These are phyloP conservation scores for Lasioglossum lativentre DNA, from an alignment of 2,888 invertebrate species.

Conservation along the genomic window DNA sequence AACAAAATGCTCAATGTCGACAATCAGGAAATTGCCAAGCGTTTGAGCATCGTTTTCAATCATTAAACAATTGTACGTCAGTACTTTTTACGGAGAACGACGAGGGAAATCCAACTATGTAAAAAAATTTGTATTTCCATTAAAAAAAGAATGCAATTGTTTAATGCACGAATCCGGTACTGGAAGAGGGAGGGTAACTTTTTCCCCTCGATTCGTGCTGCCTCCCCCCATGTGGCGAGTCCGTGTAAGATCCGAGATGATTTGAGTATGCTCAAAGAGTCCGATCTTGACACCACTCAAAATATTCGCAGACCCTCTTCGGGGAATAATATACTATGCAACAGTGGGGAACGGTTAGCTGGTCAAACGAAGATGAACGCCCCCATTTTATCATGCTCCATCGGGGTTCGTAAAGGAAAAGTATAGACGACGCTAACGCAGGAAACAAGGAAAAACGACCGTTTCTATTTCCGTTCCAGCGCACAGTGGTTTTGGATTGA, in stretches of 20 bases:
- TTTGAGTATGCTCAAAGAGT: background rate
- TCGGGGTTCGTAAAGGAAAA: slow-evolving; percentile 19
- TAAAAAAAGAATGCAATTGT: too few relatives aligned
- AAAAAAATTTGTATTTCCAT: too few relatives aligned
- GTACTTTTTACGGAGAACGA: too few relatives aligned
- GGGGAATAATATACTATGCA: slow-evolving; percentile 41
- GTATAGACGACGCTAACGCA: background rate
- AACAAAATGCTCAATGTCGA: too few relatives aligned
- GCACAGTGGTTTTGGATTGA: background rate
- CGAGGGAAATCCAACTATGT: too few relatives aligned
- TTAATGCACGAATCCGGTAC: too few relatives aligned
- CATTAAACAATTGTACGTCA: too few relatives aligned
- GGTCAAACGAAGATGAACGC: background rate
- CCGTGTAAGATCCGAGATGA: background rate
- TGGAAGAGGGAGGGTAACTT: too few relatives aligned
- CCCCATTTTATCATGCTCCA: slow-evolving; percentile 41
- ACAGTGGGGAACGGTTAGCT: background rate
- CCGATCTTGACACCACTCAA: background rate
- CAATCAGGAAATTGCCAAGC: too few relatives aligned
- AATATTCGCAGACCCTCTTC: slow-evolving; percentile 26
- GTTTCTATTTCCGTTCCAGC: background rate
- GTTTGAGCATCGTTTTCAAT: too few relatives aligned
- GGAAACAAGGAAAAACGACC: background rate
- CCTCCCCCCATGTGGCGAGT: too few relatives aligned
- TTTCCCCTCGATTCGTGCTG: background rate